Evolutionary conservation across 2,888 invertebrate species (phyloP), one percentile per base, ranked within the genome.

Genomic region (Ditula angustiorana): DNA sequence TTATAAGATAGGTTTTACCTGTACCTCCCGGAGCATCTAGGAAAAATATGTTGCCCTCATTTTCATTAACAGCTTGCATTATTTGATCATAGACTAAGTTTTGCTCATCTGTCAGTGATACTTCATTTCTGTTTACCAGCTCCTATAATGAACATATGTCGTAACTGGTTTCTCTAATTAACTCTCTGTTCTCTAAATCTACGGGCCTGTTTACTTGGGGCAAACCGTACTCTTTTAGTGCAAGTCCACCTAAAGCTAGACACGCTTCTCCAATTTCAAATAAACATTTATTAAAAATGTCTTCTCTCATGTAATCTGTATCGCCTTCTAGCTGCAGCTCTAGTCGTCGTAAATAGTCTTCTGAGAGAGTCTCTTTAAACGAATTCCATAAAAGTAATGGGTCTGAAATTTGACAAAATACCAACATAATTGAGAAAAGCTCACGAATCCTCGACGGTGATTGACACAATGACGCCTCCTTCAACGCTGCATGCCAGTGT

Each of bases 1-100:
- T 49, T 28, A 50, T 37, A 5, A n/a, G n/a, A n/a, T n/a, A n/a
- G n/a, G n/a, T n/a, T n/a, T n/a, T n/a, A n/a, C n/a, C n/a, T n/a
- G n/a, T 65, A 10, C 56, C 56, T 28, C 50, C 50, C 21, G 41
- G 41, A 1, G 41, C 16, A 41, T 41, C 41, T 13, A 41, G 1
- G 41, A 41, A 41, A 16, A 41, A 16, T 16, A 16, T 3, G 11
- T 13, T 3, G 2, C 41, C 41, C 4, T n/a, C 3, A 1, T 13
- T n/a, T 4, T 13, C 3, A 3, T 41, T n/a, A 3, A 41, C 2
- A n/a, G n/a, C 13, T 10, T 7, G 3, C 2, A 41, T 2, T 2
- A 41, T 16, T n/a, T 41, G 2, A 7, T 41, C 2, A 7, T 16
- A 41, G 3, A 41, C 16, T 3, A 2, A 4, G 3, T 3, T 4